Conservation (phyloP, 2,797 vertebrate species). For the Microtus obscurus region DNA sequence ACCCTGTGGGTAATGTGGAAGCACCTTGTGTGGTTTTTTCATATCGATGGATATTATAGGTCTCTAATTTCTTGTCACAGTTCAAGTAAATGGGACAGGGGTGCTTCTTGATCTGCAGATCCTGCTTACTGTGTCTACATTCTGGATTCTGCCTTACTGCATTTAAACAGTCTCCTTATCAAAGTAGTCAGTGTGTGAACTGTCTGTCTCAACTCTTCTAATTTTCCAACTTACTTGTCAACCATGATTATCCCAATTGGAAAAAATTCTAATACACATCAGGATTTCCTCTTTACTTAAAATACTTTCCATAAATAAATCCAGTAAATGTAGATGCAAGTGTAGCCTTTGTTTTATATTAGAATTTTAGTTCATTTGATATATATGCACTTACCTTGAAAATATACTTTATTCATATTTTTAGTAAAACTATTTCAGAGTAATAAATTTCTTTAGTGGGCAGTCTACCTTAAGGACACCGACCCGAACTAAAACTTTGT, state of each 20-base stretch:
- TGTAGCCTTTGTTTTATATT: constrained; percentile 37
- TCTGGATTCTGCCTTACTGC: neutral
- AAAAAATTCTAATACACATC: neutral
- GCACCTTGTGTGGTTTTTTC: accelerated
- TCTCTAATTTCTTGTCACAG: neutral
- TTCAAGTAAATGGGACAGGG: neutral
- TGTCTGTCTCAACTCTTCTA: neutral
- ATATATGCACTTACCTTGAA: neutral
- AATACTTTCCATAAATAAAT: constrained; percentile 62
- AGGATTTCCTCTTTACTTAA: constrained; percentile 29
- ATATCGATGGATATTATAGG: neutral
- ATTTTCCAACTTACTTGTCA: neutral
- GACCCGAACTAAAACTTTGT: constrained; percentile 69
- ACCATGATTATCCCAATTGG: neutral
- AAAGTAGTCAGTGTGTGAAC: neutral
- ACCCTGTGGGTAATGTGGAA: accelerated
- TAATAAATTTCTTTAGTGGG: constrained; percentile 78
- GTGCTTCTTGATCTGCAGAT: accelerated
- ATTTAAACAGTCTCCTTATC: neutral
- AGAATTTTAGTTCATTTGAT: neutral
- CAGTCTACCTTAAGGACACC: constrained; percentile 66
- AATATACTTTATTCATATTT: constrained; percentile 75
- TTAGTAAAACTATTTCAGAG: constrained; percentile 69
- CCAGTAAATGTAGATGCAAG: neutral
- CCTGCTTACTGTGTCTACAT: neutral